phyloP scores from a whole-genome alignment of 2,888 invertebrate species.

The Himalopsyche kuldschensis region DNA sequence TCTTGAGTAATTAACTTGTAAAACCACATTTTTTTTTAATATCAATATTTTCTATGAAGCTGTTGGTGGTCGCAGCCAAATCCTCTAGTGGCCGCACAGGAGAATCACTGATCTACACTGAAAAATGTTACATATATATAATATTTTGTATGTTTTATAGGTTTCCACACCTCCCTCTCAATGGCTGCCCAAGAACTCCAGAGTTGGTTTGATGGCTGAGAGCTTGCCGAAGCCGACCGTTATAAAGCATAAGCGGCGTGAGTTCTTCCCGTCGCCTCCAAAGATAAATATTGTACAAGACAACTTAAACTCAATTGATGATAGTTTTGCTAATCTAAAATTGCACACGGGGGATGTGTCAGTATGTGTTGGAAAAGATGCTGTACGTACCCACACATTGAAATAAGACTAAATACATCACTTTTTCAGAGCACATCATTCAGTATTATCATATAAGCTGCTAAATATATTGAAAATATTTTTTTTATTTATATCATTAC shows the following conservation, averaged over 20 bases:
- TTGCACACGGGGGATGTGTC: conserved; percentile 50
- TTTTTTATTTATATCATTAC: too few relatives aligned
- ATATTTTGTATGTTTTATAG: conserved; percentile 16
- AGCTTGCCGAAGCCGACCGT: conserved; percentile 20
- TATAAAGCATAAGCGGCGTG: conserved; percentile 29
- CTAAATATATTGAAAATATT: too few relatives aligned
- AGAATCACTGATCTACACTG: too few relatives aligned
- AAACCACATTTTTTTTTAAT: too few relatives aligned
- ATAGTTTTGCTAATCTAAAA: conserved; percentile 49
- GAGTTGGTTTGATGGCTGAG: conserved; percentile 31
- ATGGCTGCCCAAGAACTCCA: conserved; percentile 28
- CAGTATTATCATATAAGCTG: too few relatives aligned
- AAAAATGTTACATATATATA: too few relatives aligned
- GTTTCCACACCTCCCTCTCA: conserved; percentile 13
- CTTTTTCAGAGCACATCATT: too few relatives aligned
- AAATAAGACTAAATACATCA: not conserved
- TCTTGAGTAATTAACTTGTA: too few relatives aligned
- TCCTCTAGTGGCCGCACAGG: too few relatives aligned
- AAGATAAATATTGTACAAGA: not conserved
- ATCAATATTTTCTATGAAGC: too few relatives aligned
- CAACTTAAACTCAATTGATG: conserved; percentile 31
- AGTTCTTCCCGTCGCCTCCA: not conserved
- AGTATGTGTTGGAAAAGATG: conserved; percentile 46
- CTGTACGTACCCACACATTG: conserved; percentile 20
- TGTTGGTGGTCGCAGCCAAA: too few relatives aligned